Evolutionary conservation across 2,888 invertebrate species (phyloP).

Genomic region (Andrena minutula): DNA sequence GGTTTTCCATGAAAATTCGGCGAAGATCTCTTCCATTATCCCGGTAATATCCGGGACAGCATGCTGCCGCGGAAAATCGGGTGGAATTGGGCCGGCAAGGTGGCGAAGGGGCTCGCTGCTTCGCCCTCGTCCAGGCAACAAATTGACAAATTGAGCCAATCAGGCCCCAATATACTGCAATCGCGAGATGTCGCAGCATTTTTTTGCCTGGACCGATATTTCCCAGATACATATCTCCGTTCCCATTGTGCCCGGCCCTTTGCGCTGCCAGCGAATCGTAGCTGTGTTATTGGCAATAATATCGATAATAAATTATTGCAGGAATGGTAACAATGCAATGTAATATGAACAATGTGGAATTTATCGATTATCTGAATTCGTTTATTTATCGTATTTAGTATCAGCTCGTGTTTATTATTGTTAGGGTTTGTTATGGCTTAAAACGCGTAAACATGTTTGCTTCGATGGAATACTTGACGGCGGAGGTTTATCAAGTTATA

Average conservation of each 20-base stretch:
- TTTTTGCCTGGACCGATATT: slow-evolving; percentile 45
- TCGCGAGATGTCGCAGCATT: slow-evolving; percentile 51
- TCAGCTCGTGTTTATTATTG: not conserved
- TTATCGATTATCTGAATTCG: not conserved
- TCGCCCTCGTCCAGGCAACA: slow-evolving; percentile 48
- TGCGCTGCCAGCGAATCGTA: not conserved
- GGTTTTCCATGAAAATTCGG: slow-evolving; percentile 63
- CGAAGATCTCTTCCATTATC: slow-evolving; percentile 64
- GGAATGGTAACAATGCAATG: not conserved
- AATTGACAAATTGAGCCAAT: slow-evolving; percentile 72
- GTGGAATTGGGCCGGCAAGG: slow-evolving; percentile 25
- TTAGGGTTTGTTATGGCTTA: not conserved
- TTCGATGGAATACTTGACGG: not conserved
- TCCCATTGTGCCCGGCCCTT: not conserved
- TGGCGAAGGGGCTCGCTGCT: slow-evolving; percentile 6
- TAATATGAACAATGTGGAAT: not conserved
- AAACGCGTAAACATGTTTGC: not conserved
- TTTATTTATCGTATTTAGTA: not conserved
- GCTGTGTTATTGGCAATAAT: not conserved
- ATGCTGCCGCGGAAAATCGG: slow-evolving; percentile 63
- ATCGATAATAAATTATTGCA: not conserved
- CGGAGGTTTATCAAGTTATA: not conserved
- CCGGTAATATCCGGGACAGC: slow-evolving; percentile 66
- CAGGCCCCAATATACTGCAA: slow-evolving; percentile 66
- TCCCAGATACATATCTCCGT: slow-evolving; percentile 4